Conservation (phyloP, 2,797 vertebrate species). For the Triplophysa bombifrons region DNA sequence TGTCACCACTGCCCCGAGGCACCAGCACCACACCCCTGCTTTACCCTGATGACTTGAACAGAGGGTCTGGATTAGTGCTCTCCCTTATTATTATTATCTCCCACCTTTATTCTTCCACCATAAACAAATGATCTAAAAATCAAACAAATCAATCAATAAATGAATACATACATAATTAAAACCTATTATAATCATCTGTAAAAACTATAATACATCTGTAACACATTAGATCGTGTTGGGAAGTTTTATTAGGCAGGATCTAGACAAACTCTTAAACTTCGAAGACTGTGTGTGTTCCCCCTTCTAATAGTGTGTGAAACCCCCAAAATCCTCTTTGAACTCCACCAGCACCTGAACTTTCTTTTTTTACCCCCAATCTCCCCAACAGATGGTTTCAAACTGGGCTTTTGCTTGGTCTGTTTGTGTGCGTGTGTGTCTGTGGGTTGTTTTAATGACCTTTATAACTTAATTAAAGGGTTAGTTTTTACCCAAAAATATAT, state of each 20-base stretch:
- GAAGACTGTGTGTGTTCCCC: neutral
- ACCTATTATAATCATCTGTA: no score
- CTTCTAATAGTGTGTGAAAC: neutral
- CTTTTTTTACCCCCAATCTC: neutral
- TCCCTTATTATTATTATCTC: no score
- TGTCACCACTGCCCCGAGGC: neutral
- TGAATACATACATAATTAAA: neutral
- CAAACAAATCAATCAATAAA: neutral
- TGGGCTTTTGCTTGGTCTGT: neutral
- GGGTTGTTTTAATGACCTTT: neutral
- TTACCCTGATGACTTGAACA: neutral
- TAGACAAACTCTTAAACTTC: conserved; percentile 12
- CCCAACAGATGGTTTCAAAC: neutral
- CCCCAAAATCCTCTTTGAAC: neutral
- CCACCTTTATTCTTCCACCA: neutral
- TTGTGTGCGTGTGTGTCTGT: neutral
- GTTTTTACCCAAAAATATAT: no score
- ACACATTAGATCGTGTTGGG: neutral
- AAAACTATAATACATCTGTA: neutral
- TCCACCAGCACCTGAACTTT: neutral
- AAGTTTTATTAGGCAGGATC: neutral
- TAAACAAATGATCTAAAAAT: neutral
- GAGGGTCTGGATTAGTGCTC: neutral
- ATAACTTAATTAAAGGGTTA: no score
- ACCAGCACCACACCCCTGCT: conserved; percentile 14